Evolutionary conservation across 1,140 invertebrate genomes (phyloP).

Genomic region (Brachionus asplanchnoidis): DNA sequence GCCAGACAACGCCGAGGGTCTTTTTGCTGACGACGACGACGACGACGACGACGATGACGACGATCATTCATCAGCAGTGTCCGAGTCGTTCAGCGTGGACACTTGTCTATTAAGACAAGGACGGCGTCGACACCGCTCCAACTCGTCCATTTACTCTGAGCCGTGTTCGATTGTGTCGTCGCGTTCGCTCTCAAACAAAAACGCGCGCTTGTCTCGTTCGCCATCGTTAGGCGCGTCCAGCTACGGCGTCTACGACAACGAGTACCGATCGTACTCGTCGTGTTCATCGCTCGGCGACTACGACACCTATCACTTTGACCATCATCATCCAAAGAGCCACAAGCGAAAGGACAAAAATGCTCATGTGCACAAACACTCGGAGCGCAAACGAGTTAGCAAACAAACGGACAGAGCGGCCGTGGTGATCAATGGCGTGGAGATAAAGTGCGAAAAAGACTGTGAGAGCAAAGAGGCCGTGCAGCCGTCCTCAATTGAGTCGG

Average conservation of each 20-base stretch:
- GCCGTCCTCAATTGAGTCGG: too few species aligned
- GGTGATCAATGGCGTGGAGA: not conserved
- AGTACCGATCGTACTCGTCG: not conserved
- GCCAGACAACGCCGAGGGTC: too few species aligned
- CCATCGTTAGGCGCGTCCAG: not conserved
- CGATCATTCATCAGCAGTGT: not conserved
- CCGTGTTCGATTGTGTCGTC: not conserved
- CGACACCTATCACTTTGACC: not conserved
- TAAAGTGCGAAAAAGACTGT: not conserved
- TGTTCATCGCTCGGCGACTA: slow-evolving; percentile 5
- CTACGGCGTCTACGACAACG: not conserved
- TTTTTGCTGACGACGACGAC: too few species aligned
- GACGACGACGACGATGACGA: not conserved
- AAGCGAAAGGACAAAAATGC: not conserved
- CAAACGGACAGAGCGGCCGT: not conserved
- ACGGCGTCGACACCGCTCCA: not conserved
- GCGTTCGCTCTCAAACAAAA: not conserved
- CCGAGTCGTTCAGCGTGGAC: not conserved
- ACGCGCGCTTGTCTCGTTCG: not conserved
- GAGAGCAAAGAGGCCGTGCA: not conserved
- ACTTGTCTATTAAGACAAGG: not conserved
- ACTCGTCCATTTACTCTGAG: not conserved
- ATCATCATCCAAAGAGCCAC: not conserved
- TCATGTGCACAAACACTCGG: not conserved
- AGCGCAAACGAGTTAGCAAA: not conserved